Evolutionary conservation across 1,140 invertebrate species (phyloP).

Genomic region (Diachasmimorpha longicaudata): DNA sequence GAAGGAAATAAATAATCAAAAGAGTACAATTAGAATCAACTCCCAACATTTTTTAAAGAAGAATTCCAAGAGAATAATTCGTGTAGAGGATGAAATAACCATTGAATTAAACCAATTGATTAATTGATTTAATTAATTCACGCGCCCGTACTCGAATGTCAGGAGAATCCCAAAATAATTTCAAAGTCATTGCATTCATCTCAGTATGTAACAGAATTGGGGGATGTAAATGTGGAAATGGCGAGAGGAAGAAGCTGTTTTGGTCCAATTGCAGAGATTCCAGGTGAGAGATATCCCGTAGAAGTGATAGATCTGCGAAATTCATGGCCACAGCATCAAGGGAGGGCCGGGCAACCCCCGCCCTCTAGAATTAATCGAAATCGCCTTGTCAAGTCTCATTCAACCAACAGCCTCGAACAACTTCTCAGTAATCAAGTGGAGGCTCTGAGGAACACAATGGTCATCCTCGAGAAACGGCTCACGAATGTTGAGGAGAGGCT

Average conservation of each 20-base stretch:
- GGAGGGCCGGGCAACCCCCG: neutral
- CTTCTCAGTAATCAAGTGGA: neutral
- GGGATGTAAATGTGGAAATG: slow-evolving; percentile 17
- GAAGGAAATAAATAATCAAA: too few relatives aligned
- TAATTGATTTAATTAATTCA: neutral
- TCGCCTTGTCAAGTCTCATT: neutral
- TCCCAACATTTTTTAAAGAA: too few relatives aligned
- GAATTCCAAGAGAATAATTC: too few relatives aligned
- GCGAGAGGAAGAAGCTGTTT: slow-evolving; percentile 15
- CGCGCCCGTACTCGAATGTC: neutral
- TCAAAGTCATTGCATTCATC: neutral
- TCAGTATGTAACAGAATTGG: slow-evolving; percentile 23
- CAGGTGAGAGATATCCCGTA: slow-evolving; percentile 20
- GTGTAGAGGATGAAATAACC: neutral
- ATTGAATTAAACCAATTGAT: too few relatives aligned
- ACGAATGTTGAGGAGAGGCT: slow-evolving; percentile 14
- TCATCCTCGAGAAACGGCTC: slow-evolving; percentile 1
- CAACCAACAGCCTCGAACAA: neutral
- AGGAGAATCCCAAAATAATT: neutral
- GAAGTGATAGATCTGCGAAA: slow-evolving; percentile 2
- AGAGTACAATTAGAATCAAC: too few relatives aligned
- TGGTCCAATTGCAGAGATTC: slow-evolving; percentile 33
- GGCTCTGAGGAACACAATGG: neutral
- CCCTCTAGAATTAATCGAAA: neutral
- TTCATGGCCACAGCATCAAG: neutral